Evolutionary conservation across 1,140 invertebrate genomes (phyloP).

Genomic region (Drosophila kanapiae): DNA sequence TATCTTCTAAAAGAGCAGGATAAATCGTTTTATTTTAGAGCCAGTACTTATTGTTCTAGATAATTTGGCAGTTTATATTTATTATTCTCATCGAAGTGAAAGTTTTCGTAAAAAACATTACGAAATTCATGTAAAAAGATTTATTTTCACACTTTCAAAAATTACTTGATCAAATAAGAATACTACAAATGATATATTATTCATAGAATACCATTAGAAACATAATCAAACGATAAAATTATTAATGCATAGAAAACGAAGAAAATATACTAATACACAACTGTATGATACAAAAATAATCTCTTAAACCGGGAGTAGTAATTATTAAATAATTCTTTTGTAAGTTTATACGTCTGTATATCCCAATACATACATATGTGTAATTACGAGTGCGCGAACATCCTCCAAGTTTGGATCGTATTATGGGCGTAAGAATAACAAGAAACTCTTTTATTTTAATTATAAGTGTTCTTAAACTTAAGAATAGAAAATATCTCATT

Average conservation of each 20-base stretch:
- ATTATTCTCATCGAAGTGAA: neutral
- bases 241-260: constrained; percentile 20
- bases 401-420: constrained; percentile 23
- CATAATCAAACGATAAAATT: constrained; percentile 40
- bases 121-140: neutral
- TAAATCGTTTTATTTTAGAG: neutral
- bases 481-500: constrained; percentile 53
- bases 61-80: neutral
- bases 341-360: constrained; percentile 28
- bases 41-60: neutral
- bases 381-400: constrained; percentile 29
- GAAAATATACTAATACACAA: constrained; percentile 23
- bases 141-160: neutral
- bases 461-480: constrained; percentile 51
- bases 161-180: constrained; percentile 6
- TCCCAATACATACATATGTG: constrained; percentile 17
- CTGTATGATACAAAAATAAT: constrained; percentile 37
- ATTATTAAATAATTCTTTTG: constrained; percentile 28
- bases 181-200: constrained; percentile 15
- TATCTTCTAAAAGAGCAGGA: neutral
- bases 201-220: constrained; percentile 23
- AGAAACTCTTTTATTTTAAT: constrained; percentile 53
- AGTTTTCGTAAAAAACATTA: neutral
- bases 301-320: constrained; percentile 25
- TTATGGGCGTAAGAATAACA: constrained; percentile 21